Evolutionary conservation across 2,113 vertebrate genomes (phyloP), one percentile per base, ranked within the genome.

Genomic region (Equus przewalskii): DNA sequence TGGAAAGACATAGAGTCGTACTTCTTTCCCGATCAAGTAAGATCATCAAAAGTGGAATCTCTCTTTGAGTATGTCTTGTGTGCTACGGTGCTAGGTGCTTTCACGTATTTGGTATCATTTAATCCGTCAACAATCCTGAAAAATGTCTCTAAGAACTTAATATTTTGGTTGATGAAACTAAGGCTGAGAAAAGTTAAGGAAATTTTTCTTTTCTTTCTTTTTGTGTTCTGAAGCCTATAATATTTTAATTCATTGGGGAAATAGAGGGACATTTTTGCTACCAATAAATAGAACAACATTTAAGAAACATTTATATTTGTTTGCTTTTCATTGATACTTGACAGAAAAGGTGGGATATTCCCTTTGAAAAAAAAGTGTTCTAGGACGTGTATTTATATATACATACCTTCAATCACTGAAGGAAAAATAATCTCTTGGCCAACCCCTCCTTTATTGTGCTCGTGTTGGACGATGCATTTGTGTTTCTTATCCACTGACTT

Each of bases 381-480:
- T 72, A 41, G 12, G 16, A 76, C 22, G 21, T 69, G 19, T 26
- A 56, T 73, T 19, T 41, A 24, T 19, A 36, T 28, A 22, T 2
- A 84, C 96, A 41, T 97, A 97, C 96, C 96, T 96, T 82, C 78
- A 2, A 36, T 73, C 86, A 97, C 54, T 64, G 98, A 28, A 90
- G 79, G 96, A 92, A 97, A 97, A 26, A 80, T 7, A 92, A 97
- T 97, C 70, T 95, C 83, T 64, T 98, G 70, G 64, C 84, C 62
- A 30, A 2, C 1, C 22, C 41, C 80, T 89, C n/a, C 51, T 85
- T 41, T 93, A 26, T 95, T 95, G 22, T 64, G 82, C n/a, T 95
- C 76, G 0, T 98, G 97, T 58, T 75, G 96, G 60, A 97, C 41
- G 0, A 97, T 33, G 19, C 96, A 98, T 33, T 16, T 62, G 33